Evolutionary conservation across 30 jellyfish, hydroid and myxozoan genomes (phyloP).

Genomic region (Aurelia sp.): DNA sequence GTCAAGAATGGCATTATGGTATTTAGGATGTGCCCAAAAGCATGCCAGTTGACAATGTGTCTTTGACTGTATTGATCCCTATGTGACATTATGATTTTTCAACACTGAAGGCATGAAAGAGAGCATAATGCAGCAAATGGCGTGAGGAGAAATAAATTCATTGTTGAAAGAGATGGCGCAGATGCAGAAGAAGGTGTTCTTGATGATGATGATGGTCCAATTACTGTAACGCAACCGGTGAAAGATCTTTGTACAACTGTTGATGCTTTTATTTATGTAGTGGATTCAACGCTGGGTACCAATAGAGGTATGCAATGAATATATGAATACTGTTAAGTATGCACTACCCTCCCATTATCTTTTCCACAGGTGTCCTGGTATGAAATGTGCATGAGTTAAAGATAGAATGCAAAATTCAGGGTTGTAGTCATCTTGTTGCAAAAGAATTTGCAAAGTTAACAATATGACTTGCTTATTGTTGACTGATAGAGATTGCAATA

Average conservation of each 20-base stretch:
- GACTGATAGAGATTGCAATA: too few species aligned
- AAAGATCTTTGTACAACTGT: slow-evolving; percentile 87
- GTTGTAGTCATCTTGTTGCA: too few species aligned
- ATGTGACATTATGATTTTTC: background rate
- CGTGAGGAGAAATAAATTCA: slow-evolving; percentile 61
- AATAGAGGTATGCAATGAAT: slow-evolving; percentile 20
- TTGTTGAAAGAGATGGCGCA: slow-evolving; percentile 53
- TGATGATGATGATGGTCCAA: slow-evolving; percentile 28
- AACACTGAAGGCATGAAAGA: slow-evolving; percentile 70
- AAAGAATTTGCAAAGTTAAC: too few species aligned
- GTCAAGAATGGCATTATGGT: too few species aligned
- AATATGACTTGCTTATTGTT: too few species aligned
- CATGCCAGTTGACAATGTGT: background rate
- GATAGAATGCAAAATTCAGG: too few species aligned
- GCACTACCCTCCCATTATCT: too few species aligned
- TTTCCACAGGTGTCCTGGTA: too few species aligned
- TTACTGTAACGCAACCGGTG: slow-evolving; percentile 86
- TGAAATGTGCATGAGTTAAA: too few species aligned
- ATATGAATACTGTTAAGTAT: too few species aligned
- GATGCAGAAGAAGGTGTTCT: slow-evolving; percentile 32
- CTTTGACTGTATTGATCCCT: background rate
- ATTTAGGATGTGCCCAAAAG: background rate
- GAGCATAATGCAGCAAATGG: slow-evolving; percentile 74
- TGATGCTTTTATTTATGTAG: slow-evolving; percentile 91
- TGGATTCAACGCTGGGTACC: slow-evolving; percentile 67